These are phyloP conservation scores for Rhysida immarginata DNA, from an alignment of 1,140 invertebrate species.

Conservation along the genomic window DNA sequence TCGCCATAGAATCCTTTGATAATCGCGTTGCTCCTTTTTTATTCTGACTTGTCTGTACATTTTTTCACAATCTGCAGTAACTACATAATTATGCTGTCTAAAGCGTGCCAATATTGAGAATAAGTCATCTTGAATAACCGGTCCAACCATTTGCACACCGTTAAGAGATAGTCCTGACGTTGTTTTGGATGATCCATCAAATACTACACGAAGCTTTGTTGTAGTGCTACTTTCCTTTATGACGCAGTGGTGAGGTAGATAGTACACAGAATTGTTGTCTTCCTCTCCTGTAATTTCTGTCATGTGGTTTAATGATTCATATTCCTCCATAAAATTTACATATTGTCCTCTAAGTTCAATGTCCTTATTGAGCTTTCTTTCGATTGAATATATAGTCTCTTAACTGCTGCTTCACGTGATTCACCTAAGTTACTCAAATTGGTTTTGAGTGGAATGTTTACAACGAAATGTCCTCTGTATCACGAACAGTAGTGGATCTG, in stretches of 20 bases:
- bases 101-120: too few relatives aligned
- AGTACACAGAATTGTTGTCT: neutral
- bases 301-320: neutral
- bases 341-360: neutral
- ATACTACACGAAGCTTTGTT: constrained; percentile 26
- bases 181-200: constrained; percentile 24
- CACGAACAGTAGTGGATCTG: neutral
- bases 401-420: neutral
- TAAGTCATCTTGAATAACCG: too few relatives aligned
- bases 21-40: too few relatives aligned
- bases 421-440: neutral
- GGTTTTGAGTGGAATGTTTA: neutral
- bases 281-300: neutral
- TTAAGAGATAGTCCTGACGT: constrained; percentile 23
- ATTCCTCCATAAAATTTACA: neutral
- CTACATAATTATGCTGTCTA: too few relatives aligned
- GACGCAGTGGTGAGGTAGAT: constrained; percentile 14
- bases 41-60: too few relatives aligned
- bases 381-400: neutral
- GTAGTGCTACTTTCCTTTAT: constrained; percentile 18
- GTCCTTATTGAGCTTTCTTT: neutral
- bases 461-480: neutral
- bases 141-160: too few relatives aligned
- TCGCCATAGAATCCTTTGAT: too few relatives aligned
- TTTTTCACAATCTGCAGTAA: too few relatives aligned